phyloP scores from a whole-genome alignment of 92 coral and sea anemone species.

The Siderastrea siderea region DNA sequence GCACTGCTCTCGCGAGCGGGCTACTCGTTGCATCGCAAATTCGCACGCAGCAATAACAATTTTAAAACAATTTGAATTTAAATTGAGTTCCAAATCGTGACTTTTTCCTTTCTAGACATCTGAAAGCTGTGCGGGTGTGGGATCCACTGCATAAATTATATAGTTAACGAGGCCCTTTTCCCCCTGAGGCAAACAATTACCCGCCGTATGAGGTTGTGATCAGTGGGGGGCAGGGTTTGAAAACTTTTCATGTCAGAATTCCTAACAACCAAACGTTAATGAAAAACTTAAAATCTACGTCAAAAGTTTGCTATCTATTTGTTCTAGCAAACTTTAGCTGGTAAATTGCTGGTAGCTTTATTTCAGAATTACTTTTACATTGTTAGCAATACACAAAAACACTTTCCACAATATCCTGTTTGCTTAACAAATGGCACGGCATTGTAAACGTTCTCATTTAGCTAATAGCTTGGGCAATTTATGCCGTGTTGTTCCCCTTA shows the following conservation, averaged over 20 bases:
- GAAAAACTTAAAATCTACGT: background rate
- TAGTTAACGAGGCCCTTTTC: slow-evolving; percentile 1
- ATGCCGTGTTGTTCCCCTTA: background rate
- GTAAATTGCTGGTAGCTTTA: background rate
- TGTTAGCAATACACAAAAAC: background rate
- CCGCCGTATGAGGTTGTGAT: background rate
- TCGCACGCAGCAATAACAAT: background rate
- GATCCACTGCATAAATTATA: background rate
- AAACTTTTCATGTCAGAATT: background rate
- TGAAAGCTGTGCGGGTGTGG: background rate
- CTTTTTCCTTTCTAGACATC: background rate
- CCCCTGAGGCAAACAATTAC: slow-evolving; percentile 4
- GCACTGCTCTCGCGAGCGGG: background rate
- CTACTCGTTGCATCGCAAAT: background rate
- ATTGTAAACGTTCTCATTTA: background rate
- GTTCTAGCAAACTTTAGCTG: background rate
- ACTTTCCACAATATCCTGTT: background rate
- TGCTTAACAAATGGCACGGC: background rate
- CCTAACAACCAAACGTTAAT: background rate
- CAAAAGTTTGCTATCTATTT: background rate
- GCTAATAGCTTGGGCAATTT: background rate
- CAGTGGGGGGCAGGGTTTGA: background rate
- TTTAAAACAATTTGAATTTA: background rate
- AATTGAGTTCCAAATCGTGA: background rate
- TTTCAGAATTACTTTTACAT: background rate